These are phyloP conservation scores for Andrena chrysosceles DNA, from an alignment of 2,888 invertebrate genomes.

Conservation along the genomic window DNA sequence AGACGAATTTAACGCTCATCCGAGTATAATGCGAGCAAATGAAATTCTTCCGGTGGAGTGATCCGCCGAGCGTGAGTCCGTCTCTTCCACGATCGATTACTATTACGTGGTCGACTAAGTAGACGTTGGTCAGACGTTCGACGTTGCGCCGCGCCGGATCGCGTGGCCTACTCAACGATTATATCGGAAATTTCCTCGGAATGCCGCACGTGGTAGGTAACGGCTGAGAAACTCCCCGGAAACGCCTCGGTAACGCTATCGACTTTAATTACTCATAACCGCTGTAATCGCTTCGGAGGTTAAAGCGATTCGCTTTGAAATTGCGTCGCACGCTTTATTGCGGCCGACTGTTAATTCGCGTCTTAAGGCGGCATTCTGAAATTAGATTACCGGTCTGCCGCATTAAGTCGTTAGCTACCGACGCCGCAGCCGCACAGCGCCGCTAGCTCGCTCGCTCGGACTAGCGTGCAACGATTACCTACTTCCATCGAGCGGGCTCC, in stretches of 20 bases:
- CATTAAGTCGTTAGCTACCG: slow-evolving; percentile 48
- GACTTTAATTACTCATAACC: slow-evolving; percentile 58
- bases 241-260: slow-evolving; percentile 41
- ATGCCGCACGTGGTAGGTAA: no score
- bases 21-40: background rate
- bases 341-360: slow-evolving; percentile 61
- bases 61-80: background rate
- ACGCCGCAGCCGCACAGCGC: background rate
- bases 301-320: slow-evolving; percentile 58
- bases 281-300: slow-evolving; percentile 57
- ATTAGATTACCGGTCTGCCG: slow-evolving; percentile 60
- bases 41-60: background rate
- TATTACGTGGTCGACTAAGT: background rate
- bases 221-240: background rate
- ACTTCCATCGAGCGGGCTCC: no score
- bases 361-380: slow-evolving; percentile 55
- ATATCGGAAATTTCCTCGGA: slow-evolving; percentile 8
- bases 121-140: background rate
- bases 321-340: slow-evolving; percentile 57
- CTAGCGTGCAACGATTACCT: slow-evolving; percentile 46
- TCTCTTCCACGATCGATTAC: background rate
- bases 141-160: background rate
- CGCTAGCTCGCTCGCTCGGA: background rate
- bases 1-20: no score
- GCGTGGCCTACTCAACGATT: slow-evolving; percentile 7